Evolutionary conservation across 2,888 invertebrate genomes (phyloP).

Genomic region (Endotricha flammealis): DNA sequence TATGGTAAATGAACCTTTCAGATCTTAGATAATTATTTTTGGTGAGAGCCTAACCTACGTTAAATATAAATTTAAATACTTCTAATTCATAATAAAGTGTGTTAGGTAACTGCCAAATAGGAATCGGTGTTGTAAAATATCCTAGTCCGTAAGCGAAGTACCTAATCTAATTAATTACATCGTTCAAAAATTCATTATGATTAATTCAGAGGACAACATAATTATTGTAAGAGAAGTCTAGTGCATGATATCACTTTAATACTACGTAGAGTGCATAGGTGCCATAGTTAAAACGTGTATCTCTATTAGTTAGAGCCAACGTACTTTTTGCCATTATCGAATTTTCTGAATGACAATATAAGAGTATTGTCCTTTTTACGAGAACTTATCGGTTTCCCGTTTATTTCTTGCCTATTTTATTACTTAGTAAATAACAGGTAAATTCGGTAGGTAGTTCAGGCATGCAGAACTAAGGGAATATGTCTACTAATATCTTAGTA

Average conservation of each 20-base stretch:
- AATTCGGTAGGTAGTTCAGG: too few species aligned
- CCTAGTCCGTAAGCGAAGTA: constrained; percentile 58
- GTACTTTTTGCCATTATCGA: too few species aligned
- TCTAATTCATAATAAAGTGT: constrained; percentile 47
- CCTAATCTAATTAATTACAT: constrained; percentile 37
- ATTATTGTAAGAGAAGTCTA: constrained; percentile 38
- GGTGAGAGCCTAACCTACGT: too few species aligned
- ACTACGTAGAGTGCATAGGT: constrained; percentile 35
- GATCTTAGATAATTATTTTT: constrained; percentile 12
- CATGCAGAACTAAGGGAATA: too few species aligned
- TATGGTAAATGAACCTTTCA: background rate
- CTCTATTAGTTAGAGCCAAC: too few species aligned
- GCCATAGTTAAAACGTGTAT: constrained; percentile 22
- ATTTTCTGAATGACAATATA: too few species aligned
- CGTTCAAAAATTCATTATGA: constrained; percentile 41
- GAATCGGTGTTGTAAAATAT: constrained; percentile 67
- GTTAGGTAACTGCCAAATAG: constrained; percentile 75
- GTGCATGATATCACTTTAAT: constrained; percentile 56
- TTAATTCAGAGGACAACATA: constrained; percentile 32
- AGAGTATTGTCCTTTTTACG: too few species aligned
- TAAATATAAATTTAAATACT: constrained; percentile 32
- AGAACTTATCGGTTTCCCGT: too few species aligned
- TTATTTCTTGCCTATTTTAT: too few species aligned
- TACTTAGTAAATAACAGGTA: too few species aligned
- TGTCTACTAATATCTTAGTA: too few species aligned